Conservation (phyloP, 30 jellyfish, hydroid and myxozoan genomes). For the Turritopsis dohrnii region DNA sequence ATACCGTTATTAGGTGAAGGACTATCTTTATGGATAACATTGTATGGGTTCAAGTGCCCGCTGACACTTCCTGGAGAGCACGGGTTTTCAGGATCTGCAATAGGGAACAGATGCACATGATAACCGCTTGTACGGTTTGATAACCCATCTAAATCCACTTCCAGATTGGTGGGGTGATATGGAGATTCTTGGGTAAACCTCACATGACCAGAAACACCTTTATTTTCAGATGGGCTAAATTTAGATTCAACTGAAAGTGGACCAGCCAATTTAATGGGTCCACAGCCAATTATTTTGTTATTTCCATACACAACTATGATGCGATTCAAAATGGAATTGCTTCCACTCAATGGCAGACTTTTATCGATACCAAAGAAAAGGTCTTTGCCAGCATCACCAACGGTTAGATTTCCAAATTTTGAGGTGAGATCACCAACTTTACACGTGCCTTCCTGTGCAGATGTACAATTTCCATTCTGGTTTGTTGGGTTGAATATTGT, state of each 20-base stretch:
- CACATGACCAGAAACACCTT: conserved; percentile 62
- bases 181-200: conserved; percentile 76
- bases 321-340: conserved; percentile 40
- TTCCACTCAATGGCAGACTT: conserved; percentile 29
- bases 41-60: conserved; percentile 77
- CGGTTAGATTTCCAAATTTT: conserved; percentile 40
- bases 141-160: conserved; percentile 37
- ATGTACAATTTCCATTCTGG: conserved; percentile 46
- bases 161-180: conserved; percentile 62
- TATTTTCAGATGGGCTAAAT: conserved; percentile 28
- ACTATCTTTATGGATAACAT: conserved; percentile 22
- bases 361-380: conserved; percentile 31
- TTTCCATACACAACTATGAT: conserved; percentile 37
- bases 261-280: conserved; percentile 47
- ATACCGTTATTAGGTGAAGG: conserved; percentile 29
- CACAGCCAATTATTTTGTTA: conserved; percentile 56
- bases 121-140: conserved; percentile 49
- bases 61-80: conserved; percentile 73
- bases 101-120: conserved; percentile 78
- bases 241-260: conserved; percentile 48
- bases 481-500: conserved; percentile 26
- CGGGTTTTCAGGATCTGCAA: conserved; percentile 52
- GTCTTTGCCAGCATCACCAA: conserved; percentile 48
- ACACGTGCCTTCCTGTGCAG: conserved; percentile 50
- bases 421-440: conserved; percentile 64